These are phyloP conservation scores for Caenorhabditis sulstoni DNA, from an alignment of 2,888 invertebrate genomes.

Conservation along the genomic window DNA sequence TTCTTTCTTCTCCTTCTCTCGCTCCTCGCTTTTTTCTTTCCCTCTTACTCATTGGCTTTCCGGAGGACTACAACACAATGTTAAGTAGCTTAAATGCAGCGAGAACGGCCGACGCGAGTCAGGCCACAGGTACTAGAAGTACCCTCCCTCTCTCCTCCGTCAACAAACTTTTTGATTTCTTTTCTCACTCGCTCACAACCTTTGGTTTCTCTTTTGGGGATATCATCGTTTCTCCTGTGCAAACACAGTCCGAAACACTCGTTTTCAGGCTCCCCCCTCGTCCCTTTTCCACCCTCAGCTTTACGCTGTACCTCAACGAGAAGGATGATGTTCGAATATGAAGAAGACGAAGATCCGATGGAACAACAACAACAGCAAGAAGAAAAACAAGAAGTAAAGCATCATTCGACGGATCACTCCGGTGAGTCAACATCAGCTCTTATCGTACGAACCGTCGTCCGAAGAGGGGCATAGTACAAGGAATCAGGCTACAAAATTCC, in stretches of 20 bases:
- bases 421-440: conserved; percentile 46
- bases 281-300: conserved; percentile 43
- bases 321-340: conserved; percentile 72
- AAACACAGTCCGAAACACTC: conserved; percentile 27
- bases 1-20: conserved; percentile 38
- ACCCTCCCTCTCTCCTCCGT: conserved; percentile 26
- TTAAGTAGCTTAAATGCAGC: conserved; percentile 40
- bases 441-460: conserved; percentile 10
- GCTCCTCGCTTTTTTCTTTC: conserved; percentile 10
- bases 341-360: conserved; percentile 69
- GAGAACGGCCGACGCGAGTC: conserved; percentile 18
- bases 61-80: conserved; percentile 28
- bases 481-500: conserved; percentile 22
- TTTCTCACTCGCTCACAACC: background rate
- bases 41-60: conserved; percentile 1
- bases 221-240: conserved; percentile 32
- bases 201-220: conserved; percentile 6
- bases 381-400: conserved; percentile 24
- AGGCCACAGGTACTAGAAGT: conserved; percentile 45
- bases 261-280: conserved; percentile 41
- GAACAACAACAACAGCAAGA: conserved; percentile 52
- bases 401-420: conserved; percentile 55
- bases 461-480: conserved; percentile 33
- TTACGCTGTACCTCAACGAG: conserved; percentile 61
- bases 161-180: conserved; percentile 26